Base-by-base conservation (phyloP, 2,797 vertebrate species). In the Coregonus suidteri region DNA sequence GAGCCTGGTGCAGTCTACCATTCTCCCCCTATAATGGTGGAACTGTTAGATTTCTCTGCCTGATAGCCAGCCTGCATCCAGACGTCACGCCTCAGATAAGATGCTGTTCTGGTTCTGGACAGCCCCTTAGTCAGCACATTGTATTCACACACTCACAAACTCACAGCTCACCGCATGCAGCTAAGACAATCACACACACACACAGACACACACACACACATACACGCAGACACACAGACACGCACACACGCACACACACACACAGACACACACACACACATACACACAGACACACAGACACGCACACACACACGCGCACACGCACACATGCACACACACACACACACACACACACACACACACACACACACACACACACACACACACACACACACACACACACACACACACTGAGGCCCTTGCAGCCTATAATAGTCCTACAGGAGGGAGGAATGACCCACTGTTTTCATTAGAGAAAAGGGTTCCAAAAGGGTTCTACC, bases 21-120 rank as follows among this genome's bases (percentile, higher is more conserved):
- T 92, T 90, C 91, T 78, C 56, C 79, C 84, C 88, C 90, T 90
- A 87, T 89, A 91, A 92, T 92, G 88, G 94, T 88, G 87, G 90
- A 91, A 91, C 88, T 91, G 92, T 92, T 90, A 93, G 94, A 95
- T 95, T 92, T 87, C 88, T 89, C 87, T 93, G 93, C 92, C 82
- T 94, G 94, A 95, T 95, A 94, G 76, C 52, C 78, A 56, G 68
- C 30, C n/a, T 25, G 59, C n/a, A 6, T 62, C 59, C 71, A 85
- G 82, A 88, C 90, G 80, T 93, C 92, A 93, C 88, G 87, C 85
- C 71, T 87, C 80, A 92, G 93, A 95, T 93, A 93, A 95, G 93
- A 91, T 91, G 89, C 92, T 91, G 89, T 11, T 47, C 41, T 47
- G 41, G 9, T 77, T 90, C 85, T 79, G 89, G 91, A 89, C 90